Conservation (phyloP, 2,797 vertebrate species). For the Picus viridis region DNA sequence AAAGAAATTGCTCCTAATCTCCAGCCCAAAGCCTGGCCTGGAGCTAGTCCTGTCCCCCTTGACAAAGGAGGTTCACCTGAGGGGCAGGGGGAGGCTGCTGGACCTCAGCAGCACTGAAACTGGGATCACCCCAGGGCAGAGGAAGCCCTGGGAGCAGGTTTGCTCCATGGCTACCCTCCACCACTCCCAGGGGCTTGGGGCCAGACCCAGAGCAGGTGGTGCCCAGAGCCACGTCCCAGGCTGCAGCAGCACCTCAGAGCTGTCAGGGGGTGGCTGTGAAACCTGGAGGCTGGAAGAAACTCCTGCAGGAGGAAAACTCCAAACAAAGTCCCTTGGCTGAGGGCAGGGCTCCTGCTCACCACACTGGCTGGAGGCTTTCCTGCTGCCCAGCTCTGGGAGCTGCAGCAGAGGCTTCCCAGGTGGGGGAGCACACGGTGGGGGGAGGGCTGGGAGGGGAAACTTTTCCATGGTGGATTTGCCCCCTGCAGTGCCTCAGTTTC, state of each 20-base stretch:
- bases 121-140: background rate
- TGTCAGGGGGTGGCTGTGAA: background rate
- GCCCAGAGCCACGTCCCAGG: background rate
- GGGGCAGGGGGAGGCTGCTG: background rate
- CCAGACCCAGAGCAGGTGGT: rapidly evolving
- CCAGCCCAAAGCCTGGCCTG: no score
- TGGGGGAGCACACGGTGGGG: rapidly evolving
- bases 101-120: background rate
- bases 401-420: background rate
- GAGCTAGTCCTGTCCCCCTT: no score
- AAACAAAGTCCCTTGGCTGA: constrained; percentile 7
- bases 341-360: background rate
- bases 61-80: no score
- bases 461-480: background rate
- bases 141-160: background rate
- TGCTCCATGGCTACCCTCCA: background rate
- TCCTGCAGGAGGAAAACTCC: constrained; percentile 43
- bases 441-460: background rate
- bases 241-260: background rate
- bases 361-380: background rate
- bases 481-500: background rate
- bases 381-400: background rate
- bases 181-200: background rate
- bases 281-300: background rate
- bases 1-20: no score